A percentile compares a stretch with the other conserved stretches of the same genome.
phyloP scores from a whole-genome alignment of 2,113 vertebrate species.

The Orientallactaga bullata region DNA sequence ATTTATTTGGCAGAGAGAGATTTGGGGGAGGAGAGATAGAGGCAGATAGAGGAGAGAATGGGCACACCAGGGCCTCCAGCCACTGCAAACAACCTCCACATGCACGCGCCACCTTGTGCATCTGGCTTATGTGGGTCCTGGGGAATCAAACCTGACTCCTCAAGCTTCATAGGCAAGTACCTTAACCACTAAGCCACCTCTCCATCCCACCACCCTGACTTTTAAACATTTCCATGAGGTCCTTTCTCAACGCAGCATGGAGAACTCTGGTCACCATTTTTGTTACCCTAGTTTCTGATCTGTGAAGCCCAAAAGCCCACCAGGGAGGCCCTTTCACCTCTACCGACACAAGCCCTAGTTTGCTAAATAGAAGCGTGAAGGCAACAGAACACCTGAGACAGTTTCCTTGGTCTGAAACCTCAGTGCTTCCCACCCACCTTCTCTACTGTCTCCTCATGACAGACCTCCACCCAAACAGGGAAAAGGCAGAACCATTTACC shows the following conservation, averaged over 20 bases:
- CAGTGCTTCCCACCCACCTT: neutral
- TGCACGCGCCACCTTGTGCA: too few relatives aligned
- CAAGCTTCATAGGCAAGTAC: too few relatives aligned
- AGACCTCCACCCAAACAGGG: constrained; percentile 9
- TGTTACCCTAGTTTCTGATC: neutral
- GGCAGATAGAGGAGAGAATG: too few relatives aligned
- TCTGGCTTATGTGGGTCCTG: too few relatives aligned
- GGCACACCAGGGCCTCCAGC: too few relatives aligned
- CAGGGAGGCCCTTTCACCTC: neutral
- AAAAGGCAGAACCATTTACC: constrained; percentile 87
- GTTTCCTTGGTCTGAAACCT: too few relatives aligned
- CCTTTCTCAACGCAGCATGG: neutral
- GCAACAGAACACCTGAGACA: neutral
- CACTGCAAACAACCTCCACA: too few relatives aligned
- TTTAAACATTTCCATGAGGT: neutral
- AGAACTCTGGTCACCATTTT: neutral
- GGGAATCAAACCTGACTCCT: too few relatives aligned
- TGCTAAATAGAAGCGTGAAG: neutral
- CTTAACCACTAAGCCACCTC: too few relatives aligned
- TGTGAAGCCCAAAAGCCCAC: neutral
- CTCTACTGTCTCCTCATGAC: neutral
- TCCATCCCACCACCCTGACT: neutral
- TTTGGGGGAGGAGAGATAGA: too few relatives aligned
- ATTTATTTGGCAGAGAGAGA: too few relatives aligned
- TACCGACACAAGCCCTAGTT: neutral